A percentile compares a stretch with the other conserved stretches of the same genome.
Evolutionary conservation across 1,140 invertebrate species (phyloP).

Genomic region (Mamestra configurata): DNA sequence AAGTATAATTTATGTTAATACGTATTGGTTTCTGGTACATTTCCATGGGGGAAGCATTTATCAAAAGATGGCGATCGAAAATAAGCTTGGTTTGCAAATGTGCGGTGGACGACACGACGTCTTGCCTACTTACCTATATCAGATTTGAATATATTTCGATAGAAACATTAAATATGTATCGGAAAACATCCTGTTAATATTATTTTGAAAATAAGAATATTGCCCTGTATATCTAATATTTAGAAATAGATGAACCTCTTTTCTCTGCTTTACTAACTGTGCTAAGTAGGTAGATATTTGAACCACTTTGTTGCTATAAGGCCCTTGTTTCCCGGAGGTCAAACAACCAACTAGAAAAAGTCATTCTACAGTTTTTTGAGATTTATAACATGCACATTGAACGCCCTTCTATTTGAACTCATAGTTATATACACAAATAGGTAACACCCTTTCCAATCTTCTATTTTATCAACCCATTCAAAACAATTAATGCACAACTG

Average conservation of each 20-base stretch:
- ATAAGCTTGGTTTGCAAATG: slow-evolving; percentile 71
- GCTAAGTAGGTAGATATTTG: too few relatives aligned
- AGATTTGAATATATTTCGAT: slow-evolving; percentile 69
- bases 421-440: too few relatives aligned
- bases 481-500: not conserved
- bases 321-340: too few relatives aligned
- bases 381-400: too few relatives aligned
- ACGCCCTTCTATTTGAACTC: too few relatives aligned
- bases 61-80: slow-evolving; percentile 73
- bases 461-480: too few relatives aligned
- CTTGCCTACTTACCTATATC: slow-evolving; percentile 61
- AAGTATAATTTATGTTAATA: slow-evolving; percentile 83
- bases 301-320: too few relatives aligned
- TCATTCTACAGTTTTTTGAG: too few relatives aligned
- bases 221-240: not conserved
- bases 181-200: not conserved
- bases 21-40: slow-evolving; percentile 71
- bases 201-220: not conserved
- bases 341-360: too few relatives aligned
- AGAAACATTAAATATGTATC: slow-evolving; percentile 36
- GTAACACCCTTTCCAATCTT: too few relatives aligned
- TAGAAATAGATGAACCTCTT: too few relatives aligned
- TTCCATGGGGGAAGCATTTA: slow-evolving; percentile 73
- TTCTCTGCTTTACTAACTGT: too few relatives aligned
- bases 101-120: not conserved